Percentiles rank a stretch among this genome's conserved stretches.
These are phyloP conservation scores for Onychostoma macrolepis DNA, from an alignment of 2,113 vertebrate genomes.

Conservation along the genomic window DNA sequence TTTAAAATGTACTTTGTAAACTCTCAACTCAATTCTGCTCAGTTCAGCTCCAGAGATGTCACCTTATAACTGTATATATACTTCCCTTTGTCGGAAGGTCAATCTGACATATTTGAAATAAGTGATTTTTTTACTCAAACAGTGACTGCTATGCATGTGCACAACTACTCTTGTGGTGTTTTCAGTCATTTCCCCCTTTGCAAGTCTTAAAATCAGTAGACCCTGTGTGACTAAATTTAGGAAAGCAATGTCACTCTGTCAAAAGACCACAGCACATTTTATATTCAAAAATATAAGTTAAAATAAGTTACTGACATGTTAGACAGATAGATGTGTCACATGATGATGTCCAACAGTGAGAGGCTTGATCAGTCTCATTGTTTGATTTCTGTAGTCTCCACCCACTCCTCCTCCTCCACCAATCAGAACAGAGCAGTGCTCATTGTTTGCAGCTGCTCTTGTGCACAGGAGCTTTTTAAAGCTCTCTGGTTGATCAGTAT, in stretches of 20 bases:
- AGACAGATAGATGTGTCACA: not conserved
- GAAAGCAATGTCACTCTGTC: conserved; percentile 10
- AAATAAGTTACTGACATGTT: not conserved
- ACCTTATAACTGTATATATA: not conserved
- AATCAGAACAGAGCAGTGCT: not conserved
- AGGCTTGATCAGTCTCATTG: not conserved
- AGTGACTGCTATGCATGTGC: not conserved
- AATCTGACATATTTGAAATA: not conserved
- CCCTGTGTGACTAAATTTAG: conserved; percentile 47
- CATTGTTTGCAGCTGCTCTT: not conserved
- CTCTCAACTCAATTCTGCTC: not conserved
- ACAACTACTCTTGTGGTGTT: not conserved
- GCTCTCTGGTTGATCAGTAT: not conserved
- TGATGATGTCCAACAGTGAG: not conserved
- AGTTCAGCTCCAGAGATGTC: not conserved
- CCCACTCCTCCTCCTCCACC: not conserved
- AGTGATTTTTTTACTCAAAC: conserved; percentile 2
- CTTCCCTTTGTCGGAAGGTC: not conserved
- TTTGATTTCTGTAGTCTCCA: not conserved
- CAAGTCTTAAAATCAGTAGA: conserved; percentile 31
- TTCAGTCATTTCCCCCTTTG: not conserved
- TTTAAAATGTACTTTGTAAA: not conserved
- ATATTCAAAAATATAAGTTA: not conserved
- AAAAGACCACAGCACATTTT: conserved; percentile 17
- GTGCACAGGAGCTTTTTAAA: not conserved